Evolutionary conservation across 2,797 vertebrate species (phyloP).

Genomic region (Leucoraja ocellata): DNA sequence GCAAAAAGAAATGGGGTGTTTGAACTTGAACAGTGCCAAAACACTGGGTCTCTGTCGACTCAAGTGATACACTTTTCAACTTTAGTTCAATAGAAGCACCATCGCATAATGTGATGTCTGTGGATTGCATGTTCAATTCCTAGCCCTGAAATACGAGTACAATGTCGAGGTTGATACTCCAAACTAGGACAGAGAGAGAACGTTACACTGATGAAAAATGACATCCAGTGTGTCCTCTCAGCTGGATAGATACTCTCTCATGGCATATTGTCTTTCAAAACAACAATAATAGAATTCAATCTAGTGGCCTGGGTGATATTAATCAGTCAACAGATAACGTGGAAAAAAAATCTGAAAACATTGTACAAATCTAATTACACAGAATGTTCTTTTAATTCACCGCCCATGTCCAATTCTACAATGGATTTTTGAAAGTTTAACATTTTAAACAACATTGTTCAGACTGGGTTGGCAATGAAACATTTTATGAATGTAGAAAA

Average conservation of each 20-base stretch:
- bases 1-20: neutral
- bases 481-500: neutral
- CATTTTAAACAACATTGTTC: neutral
- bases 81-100: neutral
- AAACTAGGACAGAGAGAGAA: neutral
- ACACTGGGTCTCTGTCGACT: neutral
- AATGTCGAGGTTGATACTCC: neutral
- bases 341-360: too few species aligned
- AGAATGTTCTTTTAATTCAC: neutral
- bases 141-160: neutral
- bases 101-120: neutral
- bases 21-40: neutral
- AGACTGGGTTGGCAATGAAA: neutral
- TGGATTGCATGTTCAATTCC: neutral
- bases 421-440: too few species aligned
- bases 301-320: neutral
- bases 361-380: too few species aligned
- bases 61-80: neutral
- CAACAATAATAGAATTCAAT: neutral
- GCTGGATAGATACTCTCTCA: neutral
- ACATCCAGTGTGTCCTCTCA: neutral
- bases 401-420: neutral
- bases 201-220: neutral
- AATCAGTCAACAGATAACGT: neutral
- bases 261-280: neutral